Evolutionary conservation across 2,113 vertebrate species (phyloP).

Genomic region (Protomyctophum bolini): DNA sequence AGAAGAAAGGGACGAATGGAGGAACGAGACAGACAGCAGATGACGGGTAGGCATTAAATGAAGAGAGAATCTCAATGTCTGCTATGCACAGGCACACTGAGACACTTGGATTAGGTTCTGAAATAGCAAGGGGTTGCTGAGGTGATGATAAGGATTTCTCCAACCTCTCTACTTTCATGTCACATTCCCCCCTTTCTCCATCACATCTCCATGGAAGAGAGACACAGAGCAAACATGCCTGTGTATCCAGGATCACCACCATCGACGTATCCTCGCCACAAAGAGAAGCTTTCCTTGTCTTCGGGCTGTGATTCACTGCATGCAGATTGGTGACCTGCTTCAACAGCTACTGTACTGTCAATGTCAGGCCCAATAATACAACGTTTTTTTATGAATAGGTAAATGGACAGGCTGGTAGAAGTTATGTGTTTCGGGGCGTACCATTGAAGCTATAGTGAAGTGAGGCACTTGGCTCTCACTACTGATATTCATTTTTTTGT

Average conservation of each 20-base stretch:
- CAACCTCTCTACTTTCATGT: constrained; percentile 49
- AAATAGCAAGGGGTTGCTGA: constrained; percentile 27
- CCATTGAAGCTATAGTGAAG: not conserved
- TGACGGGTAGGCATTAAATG: too few species aligned
- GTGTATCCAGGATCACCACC: constrained; percentile 19
- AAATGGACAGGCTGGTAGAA: constrained; percentile 27
- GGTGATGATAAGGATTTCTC: constrained; percentile 44
- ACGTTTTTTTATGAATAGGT: not conserved
- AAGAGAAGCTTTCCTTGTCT: constrained; percentile 33
- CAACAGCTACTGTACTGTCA: not conserved
- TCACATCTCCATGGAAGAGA: constrained; percentile 67
- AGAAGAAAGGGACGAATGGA: too few species aligned
- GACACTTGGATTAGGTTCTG: constrained; percentile 8
- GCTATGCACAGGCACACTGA: constrained; percentile 13
- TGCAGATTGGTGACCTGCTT: not conserved
- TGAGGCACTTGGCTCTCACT: constrained; percentile 26
- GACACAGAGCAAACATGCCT: constrained; percentile 51
- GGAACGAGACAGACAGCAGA: too few species aligned
- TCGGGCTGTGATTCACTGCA: not conserved
- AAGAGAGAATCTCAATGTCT: constrained; percentile 41
- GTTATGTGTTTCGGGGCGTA: not conserved
- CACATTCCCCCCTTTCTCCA: constrained; percentile 76
- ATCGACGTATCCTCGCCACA: constrained; percentile 13
- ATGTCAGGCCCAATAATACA: not conserved
- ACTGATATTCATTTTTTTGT: constrained; percentile 45